A percentile compares a stretch with the other conserved stretches of the same genome.
phyloP scores from a whole-genome alignment of 2,797 vertebrate genomes.

The Garrulus glandarius region DNA sequence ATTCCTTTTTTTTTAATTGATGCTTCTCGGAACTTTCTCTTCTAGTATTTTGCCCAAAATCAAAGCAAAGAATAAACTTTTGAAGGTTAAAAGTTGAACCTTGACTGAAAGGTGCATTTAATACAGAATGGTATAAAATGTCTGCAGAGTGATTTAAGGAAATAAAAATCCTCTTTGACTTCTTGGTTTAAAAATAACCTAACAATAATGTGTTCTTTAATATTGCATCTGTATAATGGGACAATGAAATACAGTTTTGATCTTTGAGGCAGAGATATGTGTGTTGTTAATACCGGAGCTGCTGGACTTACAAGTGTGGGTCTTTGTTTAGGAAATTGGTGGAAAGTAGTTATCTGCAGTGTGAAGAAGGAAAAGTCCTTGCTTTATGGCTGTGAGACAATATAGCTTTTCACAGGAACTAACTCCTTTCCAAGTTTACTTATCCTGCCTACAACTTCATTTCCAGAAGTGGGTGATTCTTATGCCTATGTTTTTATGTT shows the following conservation, averaged over 20 bases:
- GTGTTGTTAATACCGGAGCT: neutral
- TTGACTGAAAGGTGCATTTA: neutral
- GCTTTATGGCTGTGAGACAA: neutral
- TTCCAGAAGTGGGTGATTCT: neutral
- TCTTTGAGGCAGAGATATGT: neutral
- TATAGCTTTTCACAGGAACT: neutral
- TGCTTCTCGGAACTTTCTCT: neutral
- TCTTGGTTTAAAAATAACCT: neutral
- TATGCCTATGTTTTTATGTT: neutral
- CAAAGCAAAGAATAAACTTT: neutral
- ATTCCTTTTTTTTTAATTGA: neutral
- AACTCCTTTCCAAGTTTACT: neutral
- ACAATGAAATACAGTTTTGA: neutral
- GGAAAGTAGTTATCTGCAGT: neutral
- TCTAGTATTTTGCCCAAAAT: neutral
- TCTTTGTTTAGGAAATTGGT: neutral
- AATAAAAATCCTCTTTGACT: neutral
- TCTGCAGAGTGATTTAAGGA: neutral
- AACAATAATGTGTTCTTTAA: neutral
- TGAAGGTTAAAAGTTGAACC: neutral
- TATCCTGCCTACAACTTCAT: neutral
- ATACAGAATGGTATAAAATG: neutral
- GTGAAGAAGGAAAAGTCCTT: neutral
- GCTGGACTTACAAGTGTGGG: neutral
- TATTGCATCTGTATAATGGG: neutral